Conservation (phyloP, 2,113 vertebrate genomes). For the Istiophorus platypterus region DNA sequence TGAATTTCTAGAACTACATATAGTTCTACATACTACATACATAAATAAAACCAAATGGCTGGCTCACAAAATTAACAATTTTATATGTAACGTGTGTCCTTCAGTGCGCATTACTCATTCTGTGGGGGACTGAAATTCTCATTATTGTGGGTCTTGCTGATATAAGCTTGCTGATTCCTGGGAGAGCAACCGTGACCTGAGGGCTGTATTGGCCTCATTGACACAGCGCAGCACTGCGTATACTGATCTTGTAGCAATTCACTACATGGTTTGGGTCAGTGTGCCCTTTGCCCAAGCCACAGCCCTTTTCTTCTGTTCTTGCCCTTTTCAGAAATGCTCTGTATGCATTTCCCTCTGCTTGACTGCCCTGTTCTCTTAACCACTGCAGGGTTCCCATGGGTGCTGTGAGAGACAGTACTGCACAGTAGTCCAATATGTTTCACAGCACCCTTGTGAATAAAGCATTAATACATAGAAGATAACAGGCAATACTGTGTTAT, state of each 20-base stretch:
- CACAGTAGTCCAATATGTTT: conserved; percentile 49
- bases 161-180: conserved; percentile 50
- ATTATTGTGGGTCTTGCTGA: conserved; percentile 61
- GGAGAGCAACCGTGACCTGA: conserved; percentile 58
- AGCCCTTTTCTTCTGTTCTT: conserved; percentile 60
- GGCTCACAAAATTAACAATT: conserved; percentile 16
- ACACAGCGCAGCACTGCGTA: conserved; percentile 46
- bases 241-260: conserved; percentile 62
- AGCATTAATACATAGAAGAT: conserved; percentile 28
- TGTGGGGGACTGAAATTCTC: conserved; percentile 16
- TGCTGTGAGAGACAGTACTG: conserved; percentile 48
- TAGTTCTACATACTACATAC: too few species aligned
- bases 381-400: conserved; percentile 58
- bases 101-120: conserved; percentile 52
- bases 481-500: conserved; percentile 1
- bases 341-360: conserved; percentile 71
- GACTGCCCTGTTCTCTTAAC: conserved; percentile 59
- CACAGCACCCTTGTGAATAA: conserved; percentile 49
- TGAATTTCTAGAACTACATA: conserved; percentile 13
- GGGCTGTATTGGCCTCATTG: conserved; percentile 64
- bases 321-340: conserved; percentile 77
- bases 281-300: conserved; percentile 72
- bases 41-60: conserved; percentile 15
- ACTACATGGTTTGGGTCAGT: conserved; percentile 66
- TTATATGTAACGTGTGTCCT: conserved; percentile 41